Evolutionary conservation across 2,888 invertebrate species (phyloP), one percentile per base, ranked within the genome.

Genomic region (Gibbula magus): DNA sequence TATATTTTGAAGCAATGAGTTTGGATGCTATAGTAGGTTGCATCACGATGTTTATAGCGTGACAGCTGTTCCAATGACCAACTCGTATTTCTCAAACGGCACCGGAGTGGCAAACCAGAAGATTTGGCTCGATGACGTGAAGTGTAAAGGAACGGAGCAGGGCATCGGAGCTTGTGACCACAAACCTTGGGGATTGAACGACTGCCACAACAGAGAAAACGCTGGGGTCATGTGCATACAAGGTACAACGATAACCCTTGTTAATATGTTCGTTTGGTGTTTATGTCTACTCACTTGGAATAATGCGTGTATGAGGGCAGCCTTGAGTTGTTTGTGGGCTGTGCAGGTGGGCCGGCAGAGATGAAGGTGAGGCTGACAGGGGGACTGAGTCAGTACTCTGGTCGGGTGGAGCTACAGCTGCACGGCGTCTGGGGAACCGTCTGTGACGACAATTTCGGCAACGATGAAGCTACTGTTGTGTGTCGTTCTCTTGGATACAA

Each of bases 41-140:
- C 16, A 52, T 10, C 52, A 16, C 52, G 8, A 52, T 10, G 16
- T 52, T 75, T 54, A 5, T 83, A 88, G 88, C 75, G 35, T 79
- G 0, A 75, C 79, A 7, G 88, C 85, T 8, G 82, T 88, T n/a
- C 88, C 88, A 13, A 45, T 88, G 16, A 79, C 80, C 13, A 81
- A 81, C 51, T 84, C 84, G n/a, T 86, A 80, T 51, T 89, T 84
- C 81, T 85, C 87, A 7, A 80, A 81, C 74, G 88, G 87, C 8
- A 84, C 84, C 20, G 86, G 86, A 2, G 78, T 75, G 35, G 78
- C 81, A 2, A 32, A 22, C 52, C 35, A 25, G 10, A 29, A 10
- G 5, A 88, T 89, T 22, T 86, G 84, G 86, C 75, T 89, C 45
- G 89, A 89, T 82, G 88, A 88, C 79, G 88, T 88, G 1, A 81